A percentile compares a stretch with the other conserved stretches of the same genome.
phyloP scores from a whole-genome alignment of 2,113 vertebrate genomes.

The Mastomys natalensis region DNA sequence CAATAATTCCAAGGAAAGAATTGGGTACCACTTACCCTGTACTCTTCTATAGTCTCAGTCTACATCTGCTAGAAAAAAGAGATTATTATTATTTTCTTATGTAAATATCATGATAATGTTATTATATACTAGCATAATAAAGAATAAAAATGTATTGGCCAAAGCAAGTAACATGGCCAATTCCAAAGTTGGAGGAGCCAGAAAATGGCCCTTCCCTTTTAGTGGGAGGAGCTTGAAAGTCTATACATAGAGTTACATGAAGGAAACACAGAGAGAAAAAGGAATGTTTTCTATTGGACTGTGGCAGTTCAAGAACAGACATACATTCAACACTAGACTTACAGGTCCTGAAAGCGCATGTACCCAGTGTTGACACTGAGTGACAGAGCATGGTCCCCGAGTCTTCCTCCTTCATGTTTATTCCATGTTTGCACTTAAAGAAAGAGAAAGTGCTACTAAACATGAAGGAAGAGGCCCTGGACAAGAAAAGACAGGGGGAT shows the following conservation, averaged over 20 bases:
- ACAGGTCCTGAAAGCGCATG: neutral
- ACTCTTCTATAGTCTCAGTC: neutral
- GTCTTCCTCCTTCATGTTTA: neutral
- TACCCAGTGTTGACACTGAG: neutral
- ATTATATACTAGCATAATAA: neutral
- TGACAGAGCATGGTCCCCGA: neutral
- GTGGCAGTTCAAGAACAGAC: neutral
- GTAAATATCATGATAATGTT: conserved; percentile 13
- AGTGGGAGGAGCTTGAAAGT: neutral
- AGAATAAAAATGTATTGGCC: neutral
- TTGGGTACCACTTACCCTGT: neutral
- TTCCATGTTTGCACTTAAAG: conserved; percentile 43
- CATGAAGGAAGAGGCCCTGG: neutral
- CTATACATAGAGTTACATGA: neutral
- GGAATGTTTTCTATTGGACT: neutral
- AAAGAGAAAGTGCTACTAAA: conserved; percentile 20
- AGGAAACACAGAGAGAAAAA: neutral
- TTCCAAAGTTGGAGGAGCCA: neutral
- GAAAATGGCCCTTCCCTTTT: neutral
- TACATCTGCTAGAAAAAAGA: neutral
- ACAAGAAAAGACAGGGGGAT: neutral
- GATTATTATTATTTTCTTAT: neutral
- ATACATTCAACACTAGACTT: neutral
- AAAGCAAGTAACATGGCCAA: neutral
- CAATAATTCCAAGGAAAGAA: neutral